Base-by-base conservation (phyloP, 2,888 invertebrate genomes). In the Willowsia nigromaculata region DNA sequence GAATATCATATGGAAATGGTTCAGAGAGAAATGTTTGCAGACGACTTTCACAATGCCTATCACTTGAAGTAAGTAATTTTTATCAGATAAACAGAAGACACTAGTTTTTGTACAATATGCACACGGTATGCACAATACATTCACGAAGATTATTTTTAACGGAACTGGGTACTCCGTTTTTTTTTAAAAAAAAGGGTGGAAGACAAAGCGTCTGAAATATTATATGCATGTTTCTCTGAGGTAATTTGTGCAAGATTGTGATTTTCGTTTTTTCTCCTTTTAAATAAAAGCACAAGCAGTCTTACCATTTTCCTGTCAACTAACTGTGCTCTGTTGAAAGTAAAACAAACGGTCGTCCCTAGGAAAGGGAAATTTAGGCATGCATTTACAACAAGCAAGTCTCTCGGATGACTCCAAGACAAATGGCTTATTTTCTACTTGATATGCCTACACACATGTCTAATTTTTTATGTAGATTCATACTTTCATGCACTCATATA, bases 181-280 rank as follows among this genome's bases (percentile, higher is more conserved):
- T n/a, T n/a, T n/a, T n/a, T n/a, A n/a, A n/a, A n/a, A n/a, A n/a
- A 65, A 86, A 68, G 43, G 13, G 7, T 43, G 47, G 18, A 15
- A n/a, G 62, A 15, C 71, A 74, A 80, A 80, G 50, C 56, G 56
- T 30, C 25, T 85, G 40, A 59, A 43, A 65, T 78, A 85, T 78
- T 85, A 65, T 62, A 78, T 85, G 65, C 78, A 78, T 18, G 76
- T 37, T 85, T 78, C 78, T 65, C 37, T 5, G 25, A 85, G 85
- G 80, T 81, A 87, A 81, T 87, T 87, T 87, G 80, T 65, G 30
- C 47, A n/a, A 56, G 86, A 71, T 81, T 87, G 86, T 87, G 86
- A 80, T 87, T 87, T 81, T 65, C 50, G 25, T 47, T 80, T 83
- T 56, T 43, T 43, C 27, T 62, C 81, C 47, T 27, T 65, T 22